Conservation (phyloP, 2,113 vertebrate species). For the Heterocephalus glaber region DNA sequence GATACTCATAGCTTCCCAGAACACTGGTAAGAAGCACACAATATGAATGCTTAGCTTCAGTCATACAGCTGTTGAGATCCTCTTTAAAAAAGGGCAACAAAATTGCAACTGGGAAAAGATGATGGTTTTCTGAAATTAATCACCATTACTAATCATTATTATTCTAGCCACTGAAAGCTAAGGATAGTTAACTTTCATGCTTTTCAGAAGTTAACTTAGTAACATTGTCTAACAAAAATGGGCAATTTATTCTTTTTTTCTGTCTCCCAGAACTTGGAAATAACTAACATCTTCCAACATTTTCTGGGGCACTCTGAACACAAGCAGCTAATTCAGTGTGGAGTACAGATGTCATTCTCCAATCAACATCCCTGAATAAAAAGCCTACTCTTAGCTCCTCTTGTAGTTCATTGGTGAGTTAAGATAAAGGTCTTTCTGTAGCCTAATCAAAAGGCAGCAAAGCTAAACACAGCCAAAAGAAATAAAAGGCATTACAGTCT, state of each 20-base stretch:
- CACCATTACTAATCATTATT: not conserved
- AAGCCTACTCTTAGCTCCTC: conserved; percentile 2
- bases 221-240: not conserved
- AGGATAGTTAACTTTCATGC: not conserved
- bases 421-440: conserved; percentile 4
- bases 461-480: not conserved
- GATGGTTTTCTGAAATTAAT: not conserved
- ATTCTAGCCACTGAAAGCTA: not conserved
- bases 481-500: not conserved
- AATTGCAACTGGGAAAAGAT: not conserved
- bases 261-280: not conserved
- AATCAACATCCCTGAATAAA: conserved; percentile 33
- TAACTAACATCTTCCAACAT: not conserved
- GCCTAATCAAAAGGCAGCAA: conserved; percentile 32
- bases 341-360: conserved; percentile 22
- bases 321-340: not conserved
- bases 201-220: conserved; percentile 49
- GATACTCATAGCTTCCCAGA: not conserved
- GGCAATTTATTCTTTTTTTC: not conserved
- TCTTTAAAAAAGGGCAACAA: not conserved
- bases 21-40: not conserved
- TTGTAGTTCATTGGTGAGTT: not conserved
- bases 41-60: not conserved
- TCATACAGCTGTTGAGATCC: not conserved
- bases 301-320: not conserved